Evolutionary conservation across 2,888 invertebrate species (phyloP).

Genomic region (Pharmacophagus antenor): DNA sequence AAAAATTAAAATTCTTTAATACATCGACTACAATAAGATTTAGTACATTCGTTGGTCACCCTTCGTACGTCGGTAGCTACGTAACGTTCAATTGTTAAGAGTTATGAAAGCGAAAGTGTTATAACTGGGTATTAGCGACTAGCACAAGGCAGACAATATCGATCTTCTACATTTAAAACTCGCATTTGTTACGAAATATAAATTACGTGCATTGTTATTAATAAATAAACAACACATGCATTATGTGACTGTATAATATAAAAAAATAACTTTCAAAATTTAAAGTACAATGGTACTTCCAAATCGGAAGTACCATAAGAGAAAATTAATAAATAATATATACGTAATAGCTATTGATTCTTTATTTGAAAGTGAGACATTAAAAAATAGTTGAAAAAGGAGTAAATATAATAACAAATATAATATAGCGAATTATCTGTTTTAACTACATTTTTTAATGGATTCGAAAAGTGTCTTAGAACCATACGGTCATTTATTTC

Average conservation of each 20-base stretch:
- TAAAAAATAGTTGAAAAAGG: no score
- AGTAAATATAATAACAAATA: no score
- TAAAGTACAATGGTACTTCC: no score
- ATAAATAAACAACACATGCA: conserved; percentile 9
- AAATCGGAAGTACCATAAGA: neutral
- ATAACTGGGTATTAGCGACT: conserved; percentile 49
- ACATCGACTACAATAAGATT: neutral
- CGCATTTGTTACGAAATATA: conserved; percentile 33
- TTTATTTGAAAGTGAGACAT: no score
- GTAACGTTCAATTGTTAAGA: conserved; percentile 34
- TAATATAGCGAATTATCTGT: no score
- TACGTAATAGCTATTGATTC: neutral
- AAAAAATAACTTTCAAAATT: conserved; percentile 12
- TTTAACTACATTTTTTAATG: no score
- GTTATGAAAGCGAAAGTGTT: conserved; percentile 43
- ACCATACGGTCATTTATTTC: no score
- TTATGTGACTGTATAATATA: conserved; percentile 3
- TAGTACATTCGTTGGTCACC: neutral
- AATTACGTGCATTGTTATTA: conserved; percentile 24
- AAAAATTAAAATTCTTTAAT: neutral
- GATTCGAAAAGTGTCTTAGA: no score
- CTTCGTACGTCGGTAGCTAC: conserved; percentile 25
- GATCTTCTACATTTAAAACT: conserved; percentile 53
- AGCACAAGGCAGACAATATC: conserved; percentile 59
- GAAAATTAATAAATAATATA: neutral